A percentile compares a stretch with the other conserved stretches of the same genome.
Evolutionary conservation across 2,888 invertebrate species (phyloP).

Genomic region (Agrilus cyanescens): DNA sequence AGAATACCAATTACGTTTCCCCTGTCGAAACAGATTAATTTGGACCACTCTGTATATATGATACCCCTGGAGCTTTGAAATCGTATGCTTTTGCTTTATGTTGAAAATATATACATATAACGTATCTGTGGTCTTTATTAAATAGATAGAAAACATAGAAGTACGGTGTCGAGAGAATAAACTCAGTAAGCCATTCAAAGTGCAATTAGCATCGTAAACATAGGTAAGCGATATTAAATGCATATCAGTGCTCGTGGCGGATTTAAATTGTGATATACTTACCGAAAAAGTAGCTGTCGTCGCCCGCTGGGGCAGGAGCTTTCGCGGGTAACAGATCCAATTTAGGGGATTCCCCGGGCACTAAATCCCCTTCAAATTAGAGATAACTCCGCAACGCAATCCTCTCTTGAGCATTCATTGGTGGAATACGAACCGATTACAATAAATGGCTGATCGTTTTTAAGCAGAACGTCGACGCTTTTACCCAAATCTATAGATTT

Average conservation of each 20-base stretch:
- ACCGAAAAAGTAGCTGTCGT: conserved; percentile 26
- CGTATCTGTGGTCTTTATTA: neutral
- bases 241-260: conserved; percentile 1
- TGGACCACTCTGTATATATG: no score
- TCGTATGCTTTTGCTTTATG: no score
- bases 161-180: conserved; percentile 3
- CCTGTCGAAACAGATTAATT: no score
- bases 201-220: neutral
- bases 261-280: conserved; percentile 15
- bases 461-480: no score
- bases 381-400: conserved; percentile 40
- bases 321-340: conserved; percentile 34
- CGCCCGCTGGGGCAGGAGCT: conserved; percentile 13
- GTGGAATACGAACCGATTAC: conserved; percentile 16
- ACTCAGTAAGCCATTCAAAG: neutral
- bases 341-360: conserved; percentile 43
- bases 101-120: no score
- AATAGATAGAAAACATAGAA: neutral
- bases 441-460: conserved; percentile 2
- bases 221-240: neutral
- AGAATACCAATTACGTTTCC: no score
- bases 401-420: conserved; percentile 32
- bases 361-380: conserved; percentile 45
- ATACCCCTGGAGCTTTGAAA: no score
- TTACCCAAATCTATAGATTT: no score